A percentile compares a stretch with the other conserved stretches of the same genome.
These are phyloP conservation scores for Mesorhabditis sp. DNA, from an alignment of 2,888 invertebrate genomes.

Conservation along the genomic window DNA sequence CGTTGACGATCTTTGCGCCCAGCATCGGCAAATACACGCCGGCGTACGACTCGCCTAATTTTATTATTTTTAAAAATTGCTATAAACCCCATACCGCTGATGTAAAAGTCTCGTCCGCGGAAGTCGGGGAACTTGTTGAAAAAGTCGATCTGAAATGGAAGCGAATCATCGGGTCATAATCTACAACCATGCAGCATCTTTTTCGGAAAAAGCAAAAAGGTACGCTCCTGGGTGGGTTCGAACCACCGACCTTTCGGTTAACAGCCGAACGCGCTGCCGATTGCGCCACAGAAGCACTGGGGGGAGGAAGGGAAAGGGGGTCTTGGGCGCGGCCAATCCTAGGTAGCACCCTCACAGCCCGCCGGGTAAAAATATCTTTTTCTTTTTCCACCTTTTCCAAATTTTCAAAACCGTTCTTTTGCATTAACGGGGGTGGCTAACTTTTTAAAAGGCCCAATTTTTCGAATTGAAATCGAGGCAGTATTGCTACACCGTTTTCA, in stretches of 20 bases:
- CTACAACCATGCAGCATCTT: background rate
- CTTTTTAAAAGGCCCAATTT: too few species aligned
- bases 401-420: too few species aligned
- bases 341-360: too few species aligned
- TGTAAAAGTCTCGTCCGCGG: conserved; percentile 59
- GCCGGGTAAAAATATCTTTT: too few species aligned
- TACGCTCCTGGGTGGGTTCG: conserved; percentile 45
- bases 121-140: conserved; percentile 61
- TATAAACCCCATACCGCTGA: conserved; percentile 59
- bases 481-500: too few species aligned
- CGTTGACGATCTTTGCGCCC: conserved; percentile 27
- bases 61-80: background rate
- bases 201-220: background rate
- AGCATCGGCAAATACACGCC: conserved; percentile 62
- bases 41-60: conserved; percentile 58
- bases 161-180: conserved; percentile 6
- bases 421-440: too few species aligned
- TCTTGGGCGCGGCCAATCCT: too few species aligned
- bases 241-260: conserved; percentile 56
- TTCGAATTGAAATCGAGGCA: too few species aligned
- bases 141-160: conserved; percentile 57
- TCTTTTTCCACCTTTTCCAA: too few species aligned
- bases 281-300: conserved; percentile 32
- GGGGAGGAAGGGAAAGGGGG: background rate
- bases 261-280: conserved; percentile 53